Conservation (phyloP, 2,113 vertebrate species). For the Corythornis cristatus region DNA sequence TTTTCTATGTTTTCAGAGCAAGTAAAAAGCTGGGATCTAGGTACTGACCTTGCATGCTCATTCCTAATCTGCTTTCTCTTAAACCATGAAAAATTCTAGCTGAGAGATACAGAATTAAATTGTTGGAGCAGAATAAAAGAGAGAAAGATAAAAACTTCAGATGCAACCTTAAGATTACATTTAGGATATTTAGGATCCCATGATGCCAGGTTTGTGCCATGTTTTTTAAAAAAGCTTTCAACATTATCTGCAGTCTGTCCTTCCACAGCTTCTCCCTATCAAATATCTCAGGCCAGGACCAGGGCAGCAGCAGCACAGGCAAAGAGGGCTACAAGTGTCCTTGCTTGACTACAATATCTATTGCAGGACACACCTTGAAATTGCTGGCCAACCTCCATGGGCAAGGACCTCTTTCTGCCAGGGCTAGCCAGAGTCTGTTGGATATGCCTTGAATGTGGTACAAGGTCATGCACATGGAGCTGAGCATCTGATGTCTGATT, state of each 20-base stretch:
- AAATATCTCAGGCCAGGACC: neutral
- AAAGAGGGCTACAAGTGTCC: neutral
- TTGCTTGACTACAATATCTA: neutral
- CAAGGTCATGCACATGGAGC: rapidly evolving
- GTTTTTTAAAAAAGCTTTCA: neutral
- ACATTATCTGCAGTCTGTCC: neutral
- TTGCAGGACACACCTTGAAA: neutral
- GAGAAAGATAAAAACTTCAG: neutral
- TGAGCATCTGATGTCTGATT: neutral
- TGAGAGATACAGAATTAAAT: neutral
- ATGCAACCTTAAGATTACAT: neutral
- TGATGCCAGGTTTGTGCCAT: rapidly evolving
- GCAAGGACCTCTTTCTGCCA: neutral
- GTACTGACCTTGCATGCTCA: rapidly evolving
- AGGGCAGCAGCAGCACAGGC: neutral
- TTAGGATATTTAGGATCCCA: neutral
- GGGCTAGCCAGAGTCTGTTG: neutral
- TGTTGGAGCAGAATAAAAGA: neutral
- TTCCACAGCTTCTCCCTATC: neutral
- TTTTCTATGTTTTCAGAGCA: neutral
- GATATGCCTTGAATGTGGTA: neutral
- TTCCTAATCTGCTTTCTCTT: neutral
- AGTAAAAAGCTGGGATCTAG: neutral
- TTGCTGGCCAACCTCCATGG: neutral
- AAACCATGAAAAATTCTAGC: neutral